Percentiles rank a stretch among this genome's conserved stretches.
phyloP scores from a whole-genome alignment of 2,797 vertebrate genomes.

The Sciurus vulgaris region DNA sequence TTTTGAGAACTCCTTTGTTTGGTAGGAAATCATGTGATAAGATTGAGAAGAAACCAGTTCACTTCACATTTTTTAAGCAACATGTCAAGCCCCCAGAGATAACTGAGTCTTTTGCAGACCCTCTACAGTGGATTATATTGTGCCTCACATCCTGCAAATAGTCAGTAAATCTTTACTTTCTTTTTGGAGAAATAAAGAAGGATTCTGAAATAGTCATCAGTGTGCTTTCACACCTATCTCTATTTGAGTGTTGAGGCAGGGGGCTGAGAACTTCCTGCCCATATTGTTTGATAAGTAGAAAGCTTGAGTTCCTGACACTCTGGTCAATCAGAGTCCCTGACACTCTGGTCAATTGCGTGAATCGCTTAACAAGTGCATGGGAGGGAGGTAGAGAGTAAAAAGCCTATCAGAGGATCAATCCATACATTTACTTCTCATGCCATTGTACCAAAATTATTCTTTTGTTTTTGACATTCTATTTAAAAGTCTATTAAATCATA shows the following conservation, averaged over 20 bases:
- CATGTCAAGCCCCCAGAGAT: background rate
- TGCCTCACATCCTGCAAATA: background rate
- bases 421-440: constrained; percentile 55
- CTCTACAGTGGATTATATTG: background rate
- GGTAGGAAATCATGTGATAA: background rate
- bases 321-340: constrained; percentile 46
- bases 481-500: constrained; percentile 77
- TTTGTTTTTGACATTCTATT: constrained; percentile 81
- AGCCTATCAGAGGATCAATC: constrained; percentile 68
- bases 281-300: constrained; percentile 1
- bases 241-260: background rate
- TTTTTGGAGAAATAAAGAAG: constrained; percentile 16
- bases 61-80: constrained; percentile 1
- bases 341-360: constrained; percentile 55
- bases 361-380: constrained; percentile 67
- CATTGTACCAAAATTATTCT: constrained; percentile 78
- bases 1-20: background rate
- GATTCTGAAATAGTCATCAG: background rate
- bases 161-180: background rate
- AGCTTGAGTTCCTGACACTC: constrained; percentile 30
- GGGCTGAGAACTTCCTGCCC: background rate
- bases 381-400: constrained; percentile 62
- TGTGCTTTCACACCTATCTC: background rate
- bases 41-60: background rate
- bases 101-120: background rate